These are phyloP conservation scores for Eulemur rufifrons DNA, from an alignment of 2,113 vertebrate genomes.

Conservation along the genomic window DNA sequence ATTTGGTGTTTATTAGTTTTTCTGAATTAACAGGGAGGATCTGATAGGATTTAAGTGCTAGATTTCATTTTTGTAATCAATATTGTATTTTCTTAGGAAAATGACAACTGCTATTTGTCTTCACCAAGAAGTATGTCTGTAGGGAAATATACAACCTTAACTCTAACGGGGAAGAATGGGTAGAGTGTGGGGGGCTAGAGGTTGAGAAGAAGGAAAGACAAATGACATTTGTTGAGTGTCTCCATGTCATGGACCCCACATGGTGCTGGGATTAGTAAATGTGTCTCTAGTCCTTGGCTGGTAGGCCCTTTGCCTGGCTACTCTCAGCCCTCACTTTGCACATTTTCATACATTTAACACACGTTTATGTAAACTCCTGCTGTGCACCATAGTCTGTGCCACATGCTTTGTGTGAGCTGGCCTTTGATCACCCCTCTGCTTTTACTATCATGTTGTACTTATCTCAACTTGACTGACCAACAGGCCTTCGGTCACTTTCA, in stretches of 20 bases:
- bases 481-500: neutral
- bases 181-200: accelerated
- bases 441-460: neutral
- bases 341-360: neutral
- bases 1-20: neutral
- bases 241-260: accelerated
- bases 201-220: neutral
- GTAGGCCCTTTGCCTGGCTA: accelerated
- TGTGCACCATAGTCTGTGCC: accelerated
- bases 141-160: neutral
- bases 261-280: too few species aligned
- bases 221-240: neutral
- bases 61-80: neutral
- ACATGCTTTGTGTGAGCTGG: neutral
- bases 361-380: neutral
- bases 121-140: neutral
- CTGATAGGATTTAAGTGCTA: neutral
- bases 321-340: neutral
- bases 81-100: neutral
- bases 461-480: too few species aligned
- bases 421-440: neutral
- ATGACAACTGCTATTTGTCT: neutral
- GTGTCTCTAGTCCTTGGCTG: neutral
- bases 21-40: neutral
- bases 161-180: neutral